Conservation (phyloP, 2,113 vertebrate species). For the Pontoporia blainvillei region DNA sequence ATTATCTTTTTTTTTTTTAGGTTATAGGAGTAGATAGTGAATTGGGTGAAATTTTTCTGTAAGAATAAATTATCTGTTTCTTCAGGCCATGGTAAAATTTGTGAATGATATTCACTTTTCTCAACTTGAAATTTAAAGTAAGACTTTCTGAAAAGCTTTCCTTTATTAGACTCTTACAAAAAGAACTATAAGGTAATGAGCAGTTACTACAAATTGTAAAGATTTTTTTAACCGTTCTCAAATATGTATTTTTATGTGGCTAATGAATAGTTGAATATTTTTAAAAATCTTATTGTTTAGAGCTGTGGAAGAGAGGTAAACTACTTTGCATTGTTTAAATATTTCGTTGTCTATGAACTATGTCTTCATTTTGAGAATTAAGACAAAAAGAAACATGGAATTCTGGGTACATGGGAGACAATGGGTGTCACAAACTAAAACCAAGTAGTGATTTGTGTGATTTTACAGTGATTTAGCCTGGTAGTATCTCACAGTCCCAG, state of each 20-base stretch:
- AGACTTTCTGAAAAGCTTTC: slow-evolving; percentile 3
- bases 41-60: slow-evolving; percentile 18
- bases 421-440: not conserved
- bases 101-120: slow-evolving; percentile 20
- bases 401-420: not conserved
- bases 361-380: not conserved
- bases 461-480: not conserved
- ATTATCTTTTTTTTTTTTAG: not conserved
- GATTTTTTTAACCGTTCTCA: not conserved
- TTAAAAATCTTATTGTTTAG: not conserved
- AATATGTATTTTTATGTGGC: slow-evolving; percentile 15
- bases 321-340: not conserved
- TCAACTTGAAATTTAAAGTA: slow-evolving; percentile 34
- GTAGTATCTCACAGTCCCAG: not conserved
- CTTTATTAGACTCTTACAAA: not conserved
- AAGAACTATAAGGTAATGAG: not conserved
- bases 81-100: not conserved
- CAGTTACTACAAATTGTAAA: not conserved
- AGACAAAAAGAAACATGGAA: not conserved
- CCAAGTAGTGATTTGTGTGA: not conserved
- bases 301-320: not conserved
- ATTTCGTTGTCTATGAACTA: not conserved
- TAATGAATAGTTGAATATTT: not conserved
- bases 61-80: slow-evolving; percentile 24
- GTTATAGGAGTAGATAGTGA: not conserved